Evolutionary conservation across 2,888 invertebrate genomes (phyloP).

Genomic region (Epistrophella euchroma): DNA sequence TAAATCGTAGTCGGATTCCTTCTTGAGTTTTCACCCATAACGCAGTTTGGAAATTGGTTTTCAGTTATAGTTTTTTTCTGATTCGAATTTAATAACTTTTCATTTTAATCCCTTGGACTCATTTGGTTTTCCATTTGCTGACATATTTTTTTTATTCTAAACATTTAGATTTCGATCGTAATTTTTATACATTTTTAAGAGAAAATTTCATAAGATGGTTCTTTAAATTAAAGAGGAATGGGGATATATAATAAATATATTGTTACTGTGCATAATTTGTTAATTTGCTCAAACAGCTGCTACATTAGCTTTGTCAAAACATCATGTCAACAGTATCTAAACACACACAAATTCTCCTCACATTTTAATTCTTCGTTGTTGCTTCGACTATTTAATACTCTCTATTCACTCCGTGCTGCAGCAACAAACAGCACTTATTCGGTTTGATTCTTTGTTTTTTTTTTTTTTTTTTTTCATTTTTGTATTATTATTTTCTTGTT

Average conservation of each 20-base stretch:
- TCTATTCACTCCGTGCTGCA: slow-evolving; percentile 30
- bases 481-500: slow-evolving; percentile 70
- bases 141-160: neutral
- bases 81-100: neutral
- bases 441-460: slow-evolving; percentile 41
- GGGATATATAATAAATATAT: neutral
- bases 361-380: slow-evolving; percentile 38
- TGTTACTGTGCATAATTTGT: neutral
- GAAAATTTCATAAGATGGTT: too few relatives aligned
- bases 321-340: neutral
- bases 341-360: slow-evolving; percentile 21
- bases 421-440: slow-evolving; percentile 14
- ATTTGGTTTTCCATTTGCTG: neutral
- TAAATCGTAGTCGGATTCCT: too few relatives aligned
- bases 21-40: neutral
- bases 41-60: neutral
- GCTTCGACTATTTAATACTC: slow-evolving; percentile 28
- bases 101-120: neutral
- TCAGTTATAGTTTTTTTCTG: neutral
- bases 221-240: neutral
- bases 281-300: slow-evolving; percentile 1
- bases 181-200: neutral
- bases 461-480: slow-evolving; percentile 46
- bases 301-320: neutral
- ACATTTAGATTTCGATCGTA: neutral